Percentiles rank a stretch among this genome's conserved stretches.
phyloP scores from a whole-genome alignment of 2,888 invertebrate genomes.

The Hecatera dysodea region DNA sequence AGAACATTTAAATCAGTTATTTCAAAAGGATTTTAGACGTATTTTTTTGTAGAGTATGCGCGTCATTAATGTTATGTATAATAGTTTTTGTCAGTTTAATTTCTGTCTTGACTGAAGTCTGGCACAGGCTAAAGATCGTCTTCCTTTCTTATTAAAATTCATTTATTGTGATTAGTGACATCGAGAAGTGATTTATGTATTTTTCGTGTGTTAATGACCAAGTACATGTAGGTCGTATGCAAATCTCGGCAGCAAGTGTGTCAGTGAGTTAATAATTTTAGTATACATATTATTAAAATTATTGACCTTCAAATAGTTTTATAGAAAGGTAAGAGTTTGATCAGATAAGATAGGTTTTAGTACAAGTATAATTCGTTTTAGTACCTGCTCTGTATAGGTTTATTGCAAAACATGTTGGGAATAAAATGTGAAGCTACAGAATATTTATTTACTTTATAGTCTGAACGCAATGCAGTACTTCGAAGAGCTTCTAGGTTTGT shows the following conservation, averaged over 20 bases:
- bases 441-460: constrained; percentile 9
- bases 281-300: constrained; percentile 40
- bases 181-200: constrained; percentile 54
- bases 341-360: not conserved
- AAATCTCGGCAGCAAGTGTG: constrained; percentile 41
- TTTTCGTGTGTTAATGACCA: constrained; percentile 38
- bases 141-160: constrained; percentile 7
- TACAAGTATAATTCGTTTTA: not conserved
- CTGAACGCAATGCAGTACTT: constrained; percentile 17
- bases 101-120: not conserved
- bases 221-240: constrained; percentile 49
- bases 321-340: constrained; percentile 30
- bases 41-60: not conserved
- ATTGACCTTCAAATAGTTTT: constrained; percentile 21
- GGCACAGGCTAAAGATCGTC: constrained; percentile 1
- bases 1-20: not conserved
- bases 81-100: not conserved
- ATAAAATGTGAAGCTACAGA: not conserved
- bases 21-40: too few relatives aligned
- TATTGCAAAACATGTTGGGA: constrained; percentile 11
- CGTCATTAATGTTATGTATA: not conserved
- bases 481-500: constrained; percentile 8
- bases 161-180: constrained; percentile 45
- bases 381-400: constrained; percentile 1
- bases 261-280: constrained; percentile 51